Base-by-base conservation (phyloP, 2,888 invertebrate genomes). In the Leucophora obtusa region DNA sequence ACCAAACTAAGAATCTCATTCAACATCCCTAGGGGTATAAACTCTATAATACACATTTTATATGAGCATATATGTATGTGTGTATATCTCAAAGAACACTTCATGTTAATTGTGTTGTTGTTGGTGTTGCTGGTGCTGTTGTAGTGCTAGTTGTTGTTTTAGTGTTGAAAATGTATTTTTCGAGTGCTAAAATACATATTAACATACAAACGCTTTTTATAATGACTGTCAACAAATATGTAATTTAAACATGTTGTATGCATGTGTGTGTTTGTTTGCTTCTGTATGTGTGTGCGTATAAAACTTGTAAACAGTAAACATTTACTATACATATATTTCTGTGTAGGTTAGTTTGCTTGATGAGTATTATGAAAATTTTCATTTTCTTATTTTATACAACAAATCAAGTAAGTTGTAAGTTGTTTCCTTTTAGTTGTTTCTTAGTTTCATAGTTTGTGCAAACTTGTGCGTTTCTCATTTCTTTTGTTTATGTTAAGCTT, bases 401-500 rank as follows among this genome's bases (percentile, higher is more conserved):
- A 66, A 66, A 70, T 35, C 53, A 71, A 70, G 47, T 35, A 65
- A n/a, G n/a, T 66, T 70, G 28, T 38, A 60, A 66, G 56, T 74
- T 70, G 60, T 60, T 60, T 71, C 38, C n/a, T 66, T 69, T 17
- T 62, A 28, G 21, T 24, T 62, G 6, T 21, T 58, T 56, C 65
- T 71, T 58, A 38, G 56, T 69, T 59, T 81, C 54, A 10, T 65
- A 63, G 4, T 3, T 7, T 28, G 3, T 28, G 28, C 38, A 9
- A 10, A 38, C 38, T 38, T 28, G 28, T 47, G 14, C 43, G 14
- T 47, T n/a, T 9, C 11, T 47, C 43, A 17, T 47, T 50, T 59
- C 60, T 78, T 74, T 74, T 78, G 70, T 74, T 74, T 74, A 28
- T 78, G 53, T 59, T 75, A 68, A 68, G 68, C 38, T 76, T 72